Evolutionary conservation across 2,888 invertebrate genomes (phyloP).

Genomic region (Drosophila infuscata): DNA sequence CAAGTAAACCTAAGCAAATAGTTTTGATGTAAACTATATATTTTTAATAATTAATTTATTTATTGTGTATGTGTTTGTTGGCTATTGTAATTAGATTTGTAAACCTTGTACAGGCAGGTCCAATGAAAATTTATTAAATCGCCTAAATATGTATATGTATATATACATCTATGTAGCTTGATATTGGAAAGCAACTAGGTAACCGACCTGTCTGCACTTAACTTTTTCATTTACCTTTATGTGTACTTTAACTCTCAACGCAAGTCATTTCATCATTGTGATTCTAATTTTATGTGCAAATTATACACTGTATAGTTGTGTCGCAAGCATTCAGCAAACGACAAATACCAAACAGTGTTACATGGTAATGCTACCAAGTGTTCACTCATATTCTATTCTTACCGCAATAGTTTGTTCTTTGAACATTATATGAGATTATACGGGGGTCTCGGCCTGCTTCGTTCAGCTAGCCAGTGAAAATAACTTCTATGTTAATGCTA

Average conservation of each 20-base stretch:
- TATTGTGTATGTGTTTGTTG: conserved; percentile 55
- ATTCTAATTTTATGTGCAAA: conserved; percentile 53
- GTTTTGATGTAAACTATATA: conserved; percentile 58
- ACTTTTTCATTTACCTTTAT: conserved; percentile 37
- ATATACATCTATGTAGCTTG: neutral
- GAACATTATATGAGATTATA: conserved; percentile 1
- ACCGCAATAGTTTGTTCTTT: conserved; percentile 5
- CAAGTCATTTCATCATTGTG: conserved; percentile 73
- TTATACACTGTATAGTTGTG: conserved; percentile 19
- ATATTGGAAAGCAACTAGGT: neutral
- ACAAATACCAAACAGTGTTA: conserved; percentile 17
- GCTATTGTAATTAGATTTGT: conserved; percentile 51
- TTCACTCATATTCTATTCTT: conserved; percentile 25
- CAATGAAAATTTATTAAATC: neutral
- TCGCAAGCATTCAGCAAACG: conserved; percentile 6
- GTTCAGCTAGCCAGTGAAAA: conserved; percentile 8
- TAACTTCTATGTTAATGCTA: neutral
- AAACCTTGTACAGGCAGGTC: conserved; percentile 32
- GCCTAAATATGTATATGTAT: neutral
- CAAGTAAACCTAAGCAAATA: conserved; percentile 38
- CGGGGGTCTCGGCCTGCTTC: neutral
- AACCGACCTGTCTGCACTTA: conserved; percentile 33
- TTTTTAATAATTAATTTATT: conserved; percentile 51
- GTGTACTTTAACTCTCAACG: conserved; percentile 54
- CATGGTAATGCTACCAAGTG: conserved; percentile 9